Percentiles rank a stretch among this genome's conserved stretches.
Evolutionary conservation across 2,797 vertebrate species (phyloP).

Genomic region (Lindbergichthys nudifrons): DNA sequence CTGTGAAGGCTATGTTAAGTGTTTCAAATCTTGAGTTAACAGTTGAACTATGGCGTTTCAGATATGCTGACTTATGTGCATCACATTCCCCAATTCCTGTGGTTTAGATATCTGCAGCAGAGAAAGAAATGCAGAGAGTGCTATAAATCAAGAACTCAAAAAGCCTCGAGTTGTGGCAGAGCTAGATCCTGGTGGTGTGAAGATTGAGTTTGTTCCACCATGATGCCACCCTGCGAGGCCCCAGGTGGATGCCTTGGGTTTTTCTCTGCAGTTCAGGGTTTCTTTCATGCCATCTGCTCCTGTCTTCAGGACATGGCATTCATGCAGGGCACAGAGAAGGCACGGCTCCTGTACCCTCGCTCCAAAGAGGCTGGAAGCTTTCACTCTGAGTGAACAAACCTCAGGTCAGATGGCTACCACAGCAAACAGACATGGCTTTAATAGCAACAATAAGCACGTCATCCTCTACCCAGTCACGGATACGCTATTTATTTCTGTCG

Average conservation of each 20-base stretch:
- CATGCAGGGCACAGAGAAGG: conserved; percentile 61
- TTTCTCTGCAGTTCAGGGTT: conserved; percentile 66
- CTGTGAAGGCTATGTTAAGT: conserved; percentile 9
- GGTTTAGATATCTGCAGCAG: conserved; percentile 28
- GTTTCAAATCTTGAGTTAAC: conserved; percentile 4
- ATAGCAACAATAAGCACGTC: conserved; percentile 31
- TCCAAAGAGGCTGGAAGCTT: conserved; percentile 61
- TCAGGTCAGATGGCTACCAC: conserved; percentile 53
- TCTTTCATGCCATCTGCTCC: conserved; percentile 81
- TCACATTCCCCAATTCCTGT: background rate
- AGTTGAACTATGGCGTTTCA: conserved; percentile 17
- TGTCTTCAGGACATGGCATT: conserved; percentile 75
- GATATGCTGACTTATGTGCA: conserved; percentile 14
- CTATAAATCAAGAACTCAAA: conserved; percentile 35
- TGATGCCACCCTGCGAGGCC: conserved; percentile 66
- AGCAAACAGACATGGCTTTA: conserved; percentile 43
- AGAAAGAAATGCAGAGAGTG: conserved; percentile 29
- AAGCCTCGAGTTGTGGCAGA: conserved; percentile 38
- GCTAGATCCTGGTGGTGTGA: conserved; percentile 57
- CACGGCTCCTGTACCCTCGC: conserved; percentile 46
- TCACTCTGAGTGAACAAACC: conserved; percentile 53
- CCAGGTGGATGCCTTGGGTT: conserved; percentile 71
- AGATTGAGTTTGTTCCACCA: conserved; percentile 70
- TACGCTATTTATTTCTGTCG: conserved; percentile 34
- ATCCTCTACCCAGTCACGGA: conserved; percentile 26